These are phyloP conservation scores for Okapia johnstoni DNA, from an alignment of 2,113 vertebrate genomes.

Conservation along the genomic window DNA sequence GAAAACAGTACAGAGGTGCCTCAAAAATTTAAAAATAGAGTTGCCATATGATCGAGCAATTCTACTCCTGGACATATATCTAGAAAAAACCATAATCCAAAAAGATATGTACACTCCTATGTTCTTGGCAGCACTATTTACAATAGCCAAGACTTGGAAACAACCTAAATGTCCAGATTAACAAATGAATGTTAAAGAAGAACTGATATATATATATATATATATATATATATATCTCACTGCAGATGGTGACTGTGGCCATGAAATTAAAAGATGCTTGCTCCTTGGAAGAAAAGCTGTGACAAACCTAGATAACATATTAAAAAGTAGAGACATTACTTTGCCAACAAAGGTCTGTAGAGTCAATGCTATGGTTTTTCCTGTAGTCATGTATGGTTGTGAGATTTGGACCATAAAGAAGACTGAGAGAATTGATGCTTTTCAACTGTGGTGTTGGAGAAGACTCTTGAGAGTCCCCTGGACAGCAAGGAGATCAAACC, in stretches of 20 bases:
- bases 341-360: neutral
- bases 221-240: too few relatives aligned
- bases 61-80: neutral
- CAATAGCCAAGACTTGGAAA: neutral
- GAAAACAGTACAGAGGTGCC: neutral
- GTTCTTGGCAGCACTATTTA: neutral
- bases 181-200: neutral
- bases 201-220: neutral
- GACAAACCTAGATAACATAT: neutral
- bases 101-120: neutral
- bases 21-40: neutral
- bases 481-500: neutral
- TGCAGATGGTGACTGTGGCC: neutral
- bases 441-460: neutral
- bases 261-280: neutral
- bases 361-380: neutral
- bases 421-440: neutral
- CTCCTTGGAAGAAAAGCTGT: neutral
- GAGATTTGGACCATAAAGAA: neutral
- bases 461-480: neutral
- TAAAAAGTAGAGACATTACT: neutral
- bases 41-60: neutral
- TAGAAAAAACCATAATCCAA: neutral
- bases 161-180: neutral
- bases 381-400: neutral